Evolutionary conservation across 2,113 vertebrate species (phyloP), one percentile per base, ranked within the genome.

Genomic region (Syngnathoides biaculeatus): DNA sequence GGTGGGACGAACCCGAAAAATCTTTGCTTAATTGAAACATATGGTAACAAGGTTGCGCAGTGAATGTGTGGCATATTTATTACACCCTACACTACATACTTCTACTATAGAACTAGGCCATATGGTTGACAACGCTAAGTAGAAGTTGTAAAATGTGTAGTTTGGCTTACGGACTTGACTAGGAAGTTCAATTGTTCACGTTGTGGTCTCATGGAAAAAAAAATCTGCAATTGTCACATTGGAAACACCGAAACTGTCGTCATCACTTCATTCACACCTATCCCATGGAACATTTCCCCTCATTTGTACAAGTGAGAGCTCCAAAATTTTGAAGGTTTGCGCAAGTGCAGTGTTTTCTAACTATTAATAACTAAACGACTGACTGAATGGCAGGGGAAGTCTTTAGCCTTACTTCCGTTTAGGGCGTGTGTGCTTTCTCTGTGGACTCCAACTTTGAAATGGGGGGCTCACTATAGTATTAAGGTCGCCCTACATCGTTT

Each of bases 201-300:
- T 62, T 64, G 47, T 61, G 71, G 19, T 20, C 62, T 61, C 6
- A 48, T 13, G 4, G 8, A 8, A 56, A 59, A 43, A 62, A 5
- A 43, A 9, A 0, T 62, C 72, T 74, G 59, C 74, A 45, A 0
- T 7, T 0, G 19, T 60, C 73, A 71, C 57, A 19, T 67, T 48
- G 78, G 77, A 80, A 85, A 79, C 22, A 27, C 73, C 77, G 57
- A 5, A 1, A 1, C 24, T 75, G 50, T 75, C 40, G 53, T 69
- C 50, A 68, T n/a, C 30, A 57, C 47, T 75, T 83, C 47, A n/a
- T 40, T 61, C 38, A 22, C 38, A 30, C 39, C 59, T 13, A 39
- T 40, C 1, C 19, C 8, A 24, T 0, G 13, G 24, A 1, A 2
- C n/a, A 24, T 39, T 57, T 17, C 5, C 43, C 14, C 27, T 6